Evolutionary conservation across 2,888 invertebrate species (phyloP).

Genomic region (Laothoe populi): DNA sequence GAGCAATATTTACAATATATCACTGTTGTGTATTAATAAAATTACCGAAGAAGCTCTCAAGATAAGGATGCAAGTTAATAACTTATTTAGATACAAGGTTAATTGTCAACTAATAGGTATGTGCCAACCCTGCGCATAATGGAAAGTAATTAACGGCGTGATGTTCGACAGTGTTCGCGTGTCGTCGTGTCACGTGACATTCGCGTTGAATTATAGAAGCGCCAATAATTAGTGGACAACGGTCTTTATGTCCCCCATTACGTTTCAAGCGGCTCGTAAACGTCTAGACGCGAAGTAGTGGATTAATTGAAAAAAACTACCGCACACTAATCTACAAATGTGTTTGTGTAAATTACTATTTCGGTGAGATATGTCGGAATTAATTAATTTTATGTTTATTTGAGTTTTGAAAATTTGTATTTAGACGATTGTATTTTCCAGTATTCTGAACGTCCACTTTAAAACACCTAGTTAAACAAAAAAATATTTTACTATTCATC

Average conservation of each 20-base stretch:
- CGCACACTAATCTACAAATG: constrained; percentile 3
- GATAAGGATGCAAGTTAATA: neutral
- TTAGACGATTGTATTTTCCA: too few relatives aligned
- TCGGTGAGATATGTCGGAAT: neutral
- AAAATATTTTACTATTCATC: too few relatives aligned
- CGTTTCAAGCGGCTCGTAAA: constrained; percentile 48
- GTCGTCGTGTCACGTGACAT: constrained; percentile 35
- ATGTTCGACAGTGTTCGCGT: constrained; percentile 42
- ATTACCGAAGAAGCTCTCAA: neutral
- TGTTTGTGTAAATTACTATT: constrained; percentile 1
- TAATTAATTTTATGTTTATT: neutral
- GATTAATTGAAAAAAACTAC: constrained; percentile 16
- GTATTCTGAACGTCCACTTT: too few relatives aligned
- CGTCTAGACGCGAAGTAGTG: constrained; percentile 20
- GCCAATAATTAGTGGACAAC: constrained; percentile 53
- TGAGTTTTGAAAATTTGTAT: too few relatives aligned
- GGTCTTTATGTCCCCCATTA: constrained; percentile 51
- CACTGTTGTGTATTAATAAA: too few relatives aligned
- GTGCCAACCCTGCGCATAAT: constrained; percentile 34
- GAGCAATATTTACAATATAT: too few relatives aligned
- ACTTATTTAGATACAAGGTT: constrained; percentile 15
- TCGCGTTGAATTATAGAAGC: constrained; percentile 42
- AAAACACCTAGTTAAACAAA: too few relatives aligned
- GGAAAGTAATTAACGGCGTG: constrained; percentile 43
- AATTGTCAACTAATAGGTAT: constrained; percentile 5